These are phyloP conservation scores for Ruditapes philippinarum DNA, from an alignment of 1,140 invertebrate genomes.

Conservation along the genomic window DNA sequence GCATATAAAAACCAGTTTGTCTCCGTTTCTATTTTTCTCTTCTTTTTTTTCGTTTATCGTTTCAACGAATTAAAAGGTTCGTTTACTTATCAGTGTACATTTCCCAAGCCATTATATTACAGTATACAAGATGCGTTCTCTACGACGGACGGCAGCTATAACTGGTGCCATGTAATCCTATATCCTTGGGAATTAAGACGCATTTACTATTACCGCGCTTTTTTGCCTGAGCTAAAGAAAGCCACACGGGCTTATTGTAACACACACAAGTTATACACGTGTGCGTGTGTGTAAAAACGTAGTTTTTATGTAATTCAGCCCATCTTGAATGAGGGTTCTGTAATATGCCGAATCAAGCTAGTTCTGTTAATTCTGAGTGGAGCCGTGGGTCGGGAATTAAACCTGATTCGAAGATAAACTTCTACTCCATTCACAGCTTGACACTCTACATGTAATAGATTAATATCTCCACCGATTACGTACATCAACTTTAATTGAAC, in stretches of 20 bases:
- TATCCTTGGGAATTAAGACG: constrained; percentile 40
- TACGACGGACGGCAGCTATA: background rate
- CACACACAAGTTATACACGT: constrained; percentile 11
- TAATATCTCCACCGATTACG: background rate
- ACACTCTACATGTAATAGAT: background rate
- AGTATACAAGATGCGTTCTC: background rate
- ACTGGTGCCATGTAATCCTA: constrained; percentile 41
- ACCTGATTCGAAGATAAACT: background rate
- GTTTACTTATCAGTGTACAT: constrained; percentile 1
- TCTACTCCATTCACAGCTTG: background rate
- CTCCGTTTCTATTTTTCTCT: too few relatives aligned
- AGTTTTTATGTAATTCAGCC: constrained; percentile 19
- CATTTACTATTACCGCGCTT: constrained; percentile 35
- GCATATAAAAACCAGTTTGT: too few relatives aligned
- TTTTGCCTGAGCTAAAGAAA: constrained; percentile 24
- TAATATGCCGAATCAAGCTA: background rate
- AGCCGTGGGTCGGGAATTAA: background rate
- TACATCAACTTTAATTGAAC: background rate
- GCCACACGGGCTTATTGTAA: constrained; percentile 10
- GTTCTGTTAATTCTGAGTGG: background rate
- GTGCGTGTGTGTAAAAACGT: constrained; percentile 15
- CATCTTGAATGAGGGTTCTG: background rate
- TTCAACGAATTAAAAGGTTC: background rate
- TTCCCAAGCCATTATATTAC: background rate
- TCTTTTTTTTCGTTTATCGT: constrained; percentile 1